Percentiles rank a stretch among this genome's conserved stretches.
These are phyloP conservation scores for Eupelmus urozonus DNA, from an alignment of 2,888 invertebrate genomes.

Conservation along the genomic window DNA sequence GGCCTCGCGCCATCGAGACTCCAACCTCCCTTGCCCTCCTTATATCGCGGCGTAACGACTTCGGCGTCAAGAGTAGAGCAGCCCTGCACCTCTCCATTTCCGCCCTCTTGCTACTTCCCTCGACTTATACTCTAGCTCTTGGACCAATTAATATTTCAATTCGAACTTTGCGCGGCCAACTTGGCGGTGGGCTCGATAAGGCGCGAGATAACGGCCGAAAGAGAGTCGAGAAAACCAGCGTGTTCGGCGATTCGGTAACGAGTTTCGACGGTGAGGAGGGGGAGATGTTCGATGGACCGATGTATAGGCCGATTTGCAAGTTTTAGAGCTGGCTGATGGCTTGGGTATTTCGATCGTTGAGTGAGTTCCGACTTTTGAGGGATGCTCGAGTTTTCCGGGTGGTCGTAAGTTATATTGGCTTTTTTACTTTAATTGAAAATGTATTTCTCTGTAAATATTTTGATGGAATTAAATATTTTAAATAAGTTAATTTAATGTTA, in stretches of 20 bases:
- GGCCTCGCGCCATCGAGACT: not conserved
- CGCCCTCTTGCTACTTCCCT: slow-evolving; percentile 7
- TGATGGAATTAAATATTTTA: not conserved
- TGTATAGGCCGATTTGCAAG: slow-evolving; percentile 57
- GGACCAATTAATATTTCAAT: slow-evolving; percentile 74
- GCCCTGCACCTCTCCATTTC: not conserved
- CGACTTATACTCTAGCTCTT: slow-evolving; percentile 45
- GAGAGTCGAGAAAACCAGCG: slow-evolving; percentile 53
- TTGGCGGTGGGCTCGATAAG: slow-evolving; percentile 39
- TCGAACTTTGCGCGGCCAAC: slow-evolving; percentile 64
- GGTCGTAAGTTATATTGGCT: not conserved
- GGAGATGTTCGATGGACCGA: slow-evolving; percentile 32
- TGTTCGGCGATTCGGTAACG: slow-evolving; percentile 58
- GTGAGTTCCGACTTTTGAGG: slow-evolving; percentile 9
- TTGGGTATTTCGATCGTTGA: not conserved
- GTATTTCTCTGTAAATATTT: not conserved
- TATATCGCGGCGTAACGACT: not conserved
- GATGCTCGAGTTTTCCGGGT: not conserved
- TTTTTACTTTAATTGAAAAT: not conserved
- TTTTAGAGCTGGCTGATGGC: slow-evolving; percentile 8
- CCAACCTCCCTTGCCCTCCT: not conserved
- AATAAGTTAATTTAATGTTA: not conserved
- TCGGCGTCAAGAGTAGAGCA: slow-evolving; percentile 1
- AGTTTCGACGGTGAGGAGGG: slow-evolving; percentile 37
- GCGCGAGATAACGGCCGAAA: slow-evolving; percentile 38